Evolutionary conservation across 1,140 invertebrate species (phyloP).

Genomic region (Drosophila athabasca): DNA sequence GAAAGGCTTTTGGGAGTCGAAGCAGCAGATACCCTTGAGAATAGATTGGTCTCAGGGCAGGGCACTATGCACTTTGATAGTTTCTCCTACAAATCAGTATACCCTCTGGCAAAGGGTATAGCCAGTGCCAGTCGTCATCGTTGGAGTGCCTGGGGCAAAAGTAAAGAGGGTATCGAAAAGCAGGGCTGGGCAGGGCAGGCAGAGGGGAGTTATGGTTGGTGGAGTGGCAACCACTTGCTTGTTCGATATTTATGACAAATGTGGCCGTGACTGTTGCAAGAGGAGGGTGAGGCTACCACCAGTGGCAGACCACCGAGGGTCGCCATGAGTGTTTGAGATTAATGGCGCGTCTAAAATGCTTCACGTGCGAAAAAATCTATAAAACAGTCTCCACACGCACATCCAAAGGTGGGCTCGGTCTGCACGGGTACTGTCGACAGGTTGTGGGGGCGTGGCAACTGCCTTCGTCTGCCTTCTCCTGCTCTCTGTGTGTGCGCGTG

Average conservation of each 20-base stretch:
- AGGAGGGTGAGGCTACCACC: neutral
- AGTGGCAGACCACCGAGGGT: conserved; percentile 23
- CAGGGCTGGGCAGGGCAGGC: too few relatives aligned
- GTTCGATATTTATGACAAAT: conserved; percentile 77
- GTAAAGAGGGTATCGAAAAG: neutral
- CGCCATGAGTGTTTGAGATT: conserved; percentile 55
- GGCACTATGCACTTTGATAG: too few relatives aligned
- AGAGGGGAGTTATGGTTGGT: neutral
- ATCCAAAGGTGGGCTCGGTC: conserved; percentile 22
- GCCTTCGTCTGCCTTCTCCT: neutral
- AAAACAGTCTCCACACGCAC: conserved; percentile 42
- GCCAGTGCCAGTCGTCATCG: conserved; percentile 10
- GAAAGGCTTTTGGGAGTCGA: too few relatives aligned
- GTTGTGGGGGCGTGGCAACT: neutral
- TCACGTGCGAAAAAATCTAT: conserved; percentile 64
- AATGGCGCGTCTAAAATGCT: conserved; percentile 65
- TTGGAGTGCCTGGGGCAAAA: conserved; percentile 12
- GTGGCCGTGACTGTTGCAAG: conserved; percentile 35
- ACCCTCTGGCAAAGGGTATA: too few relatives aligned
- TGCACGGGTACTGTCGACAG: too few relatives aligned
- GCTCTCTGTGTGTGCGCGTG: conserved; percentile 49
- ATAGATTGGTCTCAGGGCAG: too few relatives aligned
- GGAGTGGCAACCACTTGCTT: conserved; percentile 45
- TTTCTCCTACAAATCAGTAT: too few relatives aligned
- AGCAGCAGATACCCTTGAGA: too few relatives aligned